Conservation (phyloP, 2,888 invertebrate genomes). For the Ophion obscuratus region DNA sequence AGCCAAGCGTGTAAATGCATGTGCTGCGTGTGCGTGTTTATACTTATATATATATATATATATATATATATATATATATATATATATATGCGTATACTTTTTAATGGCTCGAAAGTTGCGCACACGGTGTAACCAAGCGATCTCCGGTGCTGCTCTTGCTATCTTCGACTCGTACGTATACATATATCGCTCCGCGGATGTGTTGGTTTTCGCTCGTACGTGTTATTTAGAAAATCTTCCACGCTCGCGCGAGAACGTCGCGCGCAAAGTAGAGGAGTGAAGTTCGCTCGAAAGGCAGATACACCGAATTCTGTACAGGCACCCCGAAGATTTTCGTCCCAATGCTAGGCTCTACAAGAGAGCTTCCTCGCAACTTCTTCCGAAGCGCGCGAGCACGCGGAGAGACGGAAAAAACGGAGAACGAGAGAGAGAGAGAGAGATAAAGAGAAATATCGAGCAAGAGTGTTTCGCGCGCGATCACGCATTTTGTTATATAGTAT, state of each 20-base stretch:
- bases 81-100: constrained; percentile 5
- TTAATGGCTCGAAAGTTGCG: constrained; percentile 25
- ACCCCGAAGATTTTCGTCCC: constrained; percentile 54
- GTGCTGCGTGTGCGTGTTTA: too few relatives aligned
- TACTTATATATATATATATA: too few relatives aligned
- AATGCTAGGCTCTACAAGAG: constrained; percentile 33
- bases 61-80: not conserved
- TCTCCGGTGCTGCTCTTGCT: constrained; percentile 28
- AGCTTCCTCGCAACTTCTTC: constrained; percentile 55
- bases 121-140: constrained; percentile 14
- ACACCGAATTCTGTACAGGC: constrained; percentile 44
- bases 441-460: constrained; percentile 29
- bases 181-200: not conserved
- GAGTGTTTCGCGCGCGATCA: constrained; percentile 58
- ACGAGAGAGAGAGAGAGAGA: constrained; percentile 32
- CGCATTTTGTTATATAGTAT: constrained; percentile 58
- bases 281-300: constrained; percentile 43
- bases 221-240: constrained; percentile 56
- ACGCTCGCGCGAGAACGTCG: constrained; percentile 16
- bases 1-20: not conserved
- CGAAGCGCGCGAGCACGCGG: constrained; percentile 48
- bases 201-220: constrained; percentile 33
- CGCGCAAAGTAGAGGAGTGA: constrained; percentile 22
- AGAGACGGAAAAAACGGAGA: constrained; percentile 20
- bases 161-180: constrained; percentile 14